Evolutionary conservation across 2,888 invertebrate species (phyloP).

Genomic region (Metellina segmentata): DNA sequence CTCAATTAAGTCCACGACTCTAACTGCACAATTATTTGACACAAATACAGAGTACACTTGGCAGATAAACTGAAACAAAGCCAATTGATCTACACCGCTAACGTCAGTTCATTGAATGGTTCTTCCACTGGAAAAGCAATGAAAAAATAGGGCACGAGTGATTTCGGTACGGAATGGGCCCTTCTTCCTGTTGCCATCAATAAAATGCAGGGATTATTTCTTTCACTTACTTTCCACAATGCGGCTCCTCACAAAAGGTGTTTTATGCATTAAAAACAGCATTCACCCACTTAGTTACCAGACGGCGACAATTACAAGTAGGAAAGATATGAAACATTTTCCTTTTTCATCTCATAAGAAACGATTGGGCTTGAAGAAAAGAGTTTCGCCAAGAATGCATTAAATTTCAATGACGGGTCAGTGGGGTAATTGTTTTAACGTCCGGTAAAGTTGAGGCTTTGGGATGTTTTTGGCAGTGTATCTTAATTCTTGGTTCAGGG

Average conservation of each 20-base stretch:
- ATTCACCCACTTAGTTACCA: constrained; percentile 15
- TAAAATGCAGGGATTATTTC: constrained; percentile 20
- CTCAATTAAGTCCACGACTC: neutral
- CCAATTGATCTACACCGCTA: neutral
- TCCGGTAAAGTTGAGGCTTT: constrained; percentile 9
- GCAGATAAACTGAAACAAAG: neutral
- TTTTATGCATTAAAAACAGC: constrained; percentile 15
- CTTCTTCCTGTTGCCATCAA: neutral
- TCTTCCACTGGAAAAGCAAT: neutral
- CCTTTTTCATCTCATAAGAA: neutral
- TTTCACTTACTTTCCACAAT: constrained; percentile 2
- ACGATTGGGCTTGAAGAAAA: constrained; percentile 13
- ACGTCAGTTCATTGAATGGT: neutral
- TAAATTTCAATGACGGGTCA: constrained; percentile 43
- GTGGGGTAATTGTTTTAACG: constrained; percentile 55
- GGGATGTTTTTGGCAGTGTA: neutral
- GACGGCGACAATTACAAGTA: constrained; percentile 19
- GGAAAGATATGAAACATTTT: constrained; percentile 18
- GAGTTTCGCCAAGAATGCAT: neutral
- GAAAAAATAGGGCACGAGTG: constrained; percentile 4
- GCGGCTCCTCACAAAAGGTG: neutral
- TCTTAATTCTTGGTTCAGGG: constrained; percentile 14
- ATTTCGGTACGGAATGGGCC: neutral
- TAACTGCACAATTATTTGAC: neutral
- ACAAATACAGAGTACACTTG: neutral